phyloP scores from a whole-genome alignment of 2,888 invertebrate species.

The Tuberolachnus salignus region DNA sequence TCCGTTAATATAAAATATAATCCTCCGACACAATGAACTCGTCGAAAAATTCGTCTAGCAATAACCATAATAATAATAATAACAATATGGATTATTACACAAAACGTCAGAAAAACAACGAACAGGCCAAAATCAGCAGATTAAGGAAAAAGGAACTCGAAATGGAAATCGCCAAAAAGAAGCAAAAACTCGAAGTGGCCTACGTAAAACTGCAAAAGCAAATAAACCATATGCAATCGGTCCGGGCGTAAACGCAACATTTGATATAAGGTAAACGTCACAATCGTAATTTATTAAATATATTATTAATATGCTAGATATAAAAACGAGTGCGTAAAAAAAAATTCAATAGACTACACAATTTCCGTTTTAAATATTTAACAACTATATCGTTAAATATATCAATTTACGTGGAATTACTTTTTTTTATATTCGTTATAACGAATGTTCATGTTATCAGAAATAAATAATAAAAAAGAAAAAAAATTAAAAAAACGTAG shows the following conservation, averaged over 20 bases:
- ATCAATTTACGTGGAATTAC: too few species aligned
- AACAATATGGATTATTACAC: slow-evolving; percentile 30
- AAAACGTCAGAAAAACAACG: slow-evolving; percentile 46
- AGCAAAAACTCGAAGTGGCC: slow-evolving; percentile 39
- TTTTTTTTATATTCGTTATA: too few species aligned
- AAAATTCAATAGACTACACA: too few species aligned
- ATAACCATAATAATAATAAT: not conserved
- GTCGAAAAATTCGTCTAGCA: slow-evolving; percentile 11
- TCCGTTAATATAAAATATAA: too few species aligned
- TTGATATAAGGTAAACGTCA: slow-evolving; percentile 14
- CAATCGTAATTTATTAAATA: too few species aligned
- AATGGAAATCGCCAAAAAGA: slow-evolving; percentile 43
- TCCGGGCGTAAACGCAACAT: slow-evolving; percentile 13
- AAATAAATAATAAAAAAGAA: too few species aligned
- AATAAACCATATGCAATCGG: slow-evolving; percentile 35
- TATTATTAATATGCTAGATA: too few species aligned
- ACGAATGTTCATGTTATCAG: too few species aligned
- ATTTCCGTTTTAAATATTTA: too few species aligned
- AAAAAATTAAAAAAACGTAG: too few species aligned
- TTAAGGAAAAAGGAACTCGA: slow-evolving; percentile 45
- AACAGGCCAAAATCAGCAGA: slow-evolving; percentile 32
- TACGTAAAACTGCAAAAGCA: slow-evolving; percentile 48
- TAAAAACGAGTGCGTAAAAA: too few species aligned
- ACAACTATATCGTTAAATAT: too few species aligned
- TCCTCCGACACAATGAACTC: slow-evolving; percentile 26